Conservation (phyloP, 2,888 invertebrate species). For the Callosobruchus maculatus region DNA sequence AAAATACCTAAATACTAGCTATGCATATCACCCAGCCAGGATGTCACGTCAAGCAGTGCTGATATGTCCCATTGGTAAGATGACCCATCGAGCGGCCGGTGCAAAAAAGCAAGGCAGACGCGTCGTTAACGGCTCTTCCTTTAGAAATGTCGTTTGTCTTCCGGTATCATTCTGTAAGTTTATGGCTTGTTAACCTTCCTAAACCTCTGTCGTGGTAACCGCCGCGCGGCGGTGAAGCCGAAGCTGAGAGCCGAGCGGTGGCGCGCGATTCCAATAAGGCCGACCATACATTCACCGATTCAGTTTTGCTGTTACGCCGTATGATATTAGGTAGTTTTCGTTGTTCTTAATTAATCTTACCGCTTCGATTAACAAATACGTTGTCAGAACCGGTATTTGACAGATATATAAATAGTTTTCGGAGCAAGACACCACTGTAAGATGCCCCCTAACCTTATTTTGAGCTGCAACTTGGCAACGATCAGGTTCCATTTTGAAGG, state of each 20-base stretch:
- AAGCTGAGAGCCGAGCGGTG: background rate
- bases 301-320: background rate
- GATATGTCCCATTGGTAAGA: background rate
- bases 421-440: too few relatives aligned
- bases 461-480: too few relatives aligned
- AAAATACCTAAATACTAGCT: too few relatives aligned
- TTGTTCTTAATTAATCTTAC: too few relatives aligned
- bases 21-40: too few relatives aligned
- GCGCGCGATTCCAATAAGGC: background rate
- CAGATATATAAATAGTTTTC: too few relatives aligned
- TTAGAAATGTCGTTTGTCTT: background rate
- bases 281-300: background rate
- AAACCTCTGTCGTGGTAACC: background rate
- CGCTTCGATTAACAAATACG: too few relatives aligned
- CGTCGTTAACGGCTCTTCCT: background rate
- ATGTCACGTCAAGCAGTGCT: background rate
- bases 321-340: too few relatives aligned
- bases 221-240: too few relatives aligned
- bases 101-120: background rate
- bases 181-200: background rate
- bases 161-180: background rate
- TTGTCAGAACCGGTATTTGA: too few relatives aligned
- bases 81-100: background rate
- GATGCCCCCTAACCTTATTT: too few relatives aligned
- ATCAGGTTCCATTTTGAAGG: too few relatives aligned